Evolutionary conservation across 2,888 invertebrate species (phyloP), one percentile per base, ranked within the genome.

Genomic region (Noctuana brunneofusca): DNA sequence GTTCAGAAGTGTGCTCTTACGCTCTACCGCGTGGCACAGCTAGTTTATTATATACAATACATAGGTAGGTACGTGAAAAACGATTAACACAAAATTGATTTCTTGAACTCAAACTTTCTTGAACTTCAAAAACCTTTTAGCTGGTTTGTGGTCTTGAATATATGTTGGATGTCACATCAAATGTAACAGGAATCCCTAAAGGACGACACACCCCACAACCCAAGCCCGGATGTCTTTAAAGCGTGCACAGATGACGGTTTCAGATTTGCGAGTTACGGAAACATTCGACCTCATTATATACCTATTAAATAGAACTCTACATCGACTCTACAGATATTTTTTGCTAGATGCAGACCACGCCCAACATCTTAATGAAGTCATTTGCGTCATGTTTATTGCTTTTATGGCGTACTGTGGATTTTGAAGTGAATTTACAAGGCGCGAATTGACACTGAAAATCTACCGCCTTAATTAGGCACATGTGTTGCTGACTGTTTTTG

Each of bases 371-470:
- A 91, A 90, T 91, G 89, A 90, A 90, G 86, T 83, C 83, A 84
- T 91, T 91, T 87, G 75, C 80, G 89, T 90, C 90, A 89, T 82
- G 81, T 89, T 89, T 90, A 89, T 89, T 86, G 83, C 87, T 83
- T 87, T 91, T 86, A 89, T 81, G 85, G 82, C 82, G 83, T 80
- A 84, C 86, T 79, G 80, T 73, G 84, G 88, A 86, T 88, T 89
- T 88, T 81, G 83, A 81, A 76, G 80, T 77, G 78, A 85, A 90
- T 89, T 90, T 90, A 89, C 79, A 85, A 82, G 79, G 84, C 83
- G 85, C 79, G 86, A 90, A 90, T 88, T 88, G 89, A 87, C 87
- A 83, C 82, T 75, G 80, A 78, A 84, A 81, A 81, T 80, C 75
- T 81, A 74, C 81, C 68, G 71, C 75, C 59, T 79, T 86, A 89